These are phyloP conservation scores for Corynorhinus townsendii DNA, from an alignment of 2,113 vertebrate genomes.

Conservation along the genomic window DNA sequence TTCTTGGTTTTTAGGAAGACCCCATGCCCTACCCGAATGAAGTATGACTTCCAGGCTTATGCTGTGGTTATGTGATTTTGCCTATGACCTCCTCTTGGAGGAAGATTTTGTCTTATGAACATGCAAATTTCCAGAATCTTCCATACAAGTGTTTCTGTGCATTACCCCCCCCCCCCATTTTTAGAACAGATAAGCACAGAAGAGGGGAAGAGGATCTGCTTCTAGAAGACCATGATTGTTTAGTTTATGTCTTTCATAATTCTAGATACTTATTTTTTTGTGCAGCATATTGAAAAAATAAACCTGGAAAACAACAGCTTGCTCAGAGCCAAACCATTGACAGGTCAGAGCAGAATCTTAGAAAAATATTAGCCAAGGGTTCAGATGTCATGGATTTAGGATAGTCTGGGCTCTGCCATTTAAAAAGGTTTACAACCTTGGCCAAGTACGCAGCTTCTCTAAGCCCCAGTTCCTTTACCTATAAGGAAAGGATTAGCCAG, in stretches of 20 bases:
- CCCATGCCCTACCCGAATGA: background rate
- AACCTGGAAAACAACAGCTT: background rate
- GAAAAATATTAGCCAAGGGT: background rate
- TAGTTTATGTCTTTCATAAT: background rate
- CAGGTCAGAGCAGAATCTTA: background rate
- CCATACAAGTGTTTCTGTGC: background rate
- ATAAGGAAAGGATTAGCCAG: background rate
- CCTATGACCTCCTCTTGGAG: background rate
- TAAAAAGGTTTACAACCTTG: background rate
- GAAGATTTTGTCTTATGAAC: background rate
- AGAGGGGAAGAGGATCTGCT: background rate
- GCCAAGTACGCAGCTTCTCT: background rate
- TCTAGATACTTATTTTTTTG: background rate
- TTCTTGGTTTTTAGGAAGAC: background rate
- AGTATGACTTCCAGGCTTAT: background rate
- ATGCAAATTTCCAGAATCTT: background rate
- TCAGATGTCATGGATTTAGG: background rate
- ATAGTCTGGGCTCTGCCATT: background rate
- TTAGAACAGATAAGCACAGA: background rate
- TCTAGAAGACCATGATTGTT: background rate
- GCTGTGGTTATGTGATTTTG: background rate
- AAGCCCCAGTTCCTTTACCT: background rate
- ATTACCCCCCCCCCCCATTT: accelerated
- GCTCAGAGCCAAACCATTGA: background rate
- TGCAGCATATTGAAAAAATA: background rate